Conservation (phyloP, 1,140 invertebrate species). For the Zeugodacus cucurbitae region DNA sequence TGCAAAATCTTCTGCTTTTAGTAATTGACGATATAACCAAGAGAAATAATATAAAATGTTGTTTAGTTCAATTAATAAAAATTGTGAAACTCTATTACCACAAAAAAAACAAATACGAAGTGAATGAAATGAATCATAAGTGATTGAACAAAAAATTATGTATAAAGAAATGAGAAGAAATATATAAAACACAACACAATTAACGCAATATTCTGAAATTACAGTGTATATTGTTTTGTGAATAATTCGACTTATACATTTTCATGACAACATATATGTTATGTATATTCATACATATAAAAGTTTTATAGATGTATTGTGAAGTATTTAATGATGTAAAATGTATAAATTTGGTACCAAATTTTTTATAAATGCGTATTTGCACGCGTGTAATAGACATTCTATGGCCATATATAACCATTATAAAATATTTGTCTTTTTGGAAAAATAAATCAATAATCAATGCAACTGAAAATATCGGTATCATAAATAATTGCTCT, state of each 20-base stretch:
- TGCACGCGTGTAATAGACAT: background rate
- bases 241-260: background rate
- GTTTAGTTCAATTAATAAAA: background rate
- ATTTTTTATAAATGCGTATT: background rate
- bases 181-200: background rate
- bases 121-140: background rate
- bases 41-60: background rate
- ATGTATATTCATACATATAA: background rate
- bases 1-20: background rate
- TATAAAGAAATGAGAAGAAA: background rate
- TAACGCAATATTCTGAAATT: background rate
- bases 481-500: background rate
- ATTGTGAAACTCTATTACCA: background rate
- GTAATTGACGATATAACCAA: background rate
- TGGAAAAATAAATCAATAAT: background rate
- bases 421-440: conserved; percentile 2
- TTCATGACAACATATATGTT: background rate
- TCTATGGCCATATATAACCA: background rate
- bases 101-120: background rate
- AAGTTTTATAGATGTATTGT: background rate
- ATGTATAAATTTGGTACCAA: background rate
- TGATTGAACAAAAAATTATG: background rate
- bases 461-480: background rate
- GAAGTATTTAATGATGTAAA: background rate
- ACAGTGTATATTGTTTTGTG: background rate